Evolutionary conservation across 2,888 invertebrate genomes (phyloP), one percentile per base, ranked within the genome.

Genomic region (Mechanitis mazaeus): DNA sequence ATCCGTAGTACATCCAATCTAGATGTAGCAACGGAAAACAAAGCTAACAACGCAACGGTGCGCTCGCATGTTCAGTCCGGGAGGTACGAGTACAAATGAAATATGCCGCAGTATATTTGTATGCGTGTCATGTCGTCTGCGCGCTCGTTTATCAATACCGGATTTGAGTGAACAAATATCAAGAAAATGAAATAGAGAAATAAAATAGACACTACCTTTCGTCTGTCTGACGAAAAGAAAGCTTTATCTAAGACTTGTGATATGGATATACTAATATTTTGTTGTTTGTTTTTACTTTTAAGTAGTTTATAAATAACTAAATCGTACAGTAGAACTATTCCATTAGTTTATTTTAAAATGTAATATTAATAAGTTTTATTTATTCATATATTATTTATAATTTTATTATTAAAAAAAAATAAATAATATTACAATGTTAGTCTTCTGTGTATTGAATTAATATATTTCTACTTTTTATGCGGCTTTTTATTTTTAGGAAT

Each of bases 121-220:
- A 83, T 84, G 84, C 83, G 78, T 79, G 81, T 78, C 81, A 76
- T 71, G 77, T 65, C 69, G 75, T 67, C 73, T 80, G 78, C 80
- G 73, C 78, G 81, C 79, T 77, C 83, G 80, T 86, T 83, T 84
- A 84, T 86, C 85, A 85, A 85, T 85, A 83, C 72, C 56, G 47
- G 55, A 61, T 61, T 80, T 82, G 42, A 62, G 61, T 33, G 42
- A 33, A 46, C 38, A 47, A 33, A 61, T 56, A 56, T 54, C 50
- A 46, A 56, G 55, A 59, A 59, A 64, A 64, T 61, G 64, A 54
- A 54, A 61, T 58, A 54, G 45, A 35, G 28, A 47, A 60, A 64
- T 61, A 56, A 56, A 54, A 38, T 56, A 58, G 57, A 60, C 50
- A 35, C 55, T 59, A 55, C 54, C 50, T 47, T 56, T 33, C 61